Evolutionary conservation across 2,888 invertebrate species (phyloP).

Genomic region (Drosophila setosimentum): DNA sequence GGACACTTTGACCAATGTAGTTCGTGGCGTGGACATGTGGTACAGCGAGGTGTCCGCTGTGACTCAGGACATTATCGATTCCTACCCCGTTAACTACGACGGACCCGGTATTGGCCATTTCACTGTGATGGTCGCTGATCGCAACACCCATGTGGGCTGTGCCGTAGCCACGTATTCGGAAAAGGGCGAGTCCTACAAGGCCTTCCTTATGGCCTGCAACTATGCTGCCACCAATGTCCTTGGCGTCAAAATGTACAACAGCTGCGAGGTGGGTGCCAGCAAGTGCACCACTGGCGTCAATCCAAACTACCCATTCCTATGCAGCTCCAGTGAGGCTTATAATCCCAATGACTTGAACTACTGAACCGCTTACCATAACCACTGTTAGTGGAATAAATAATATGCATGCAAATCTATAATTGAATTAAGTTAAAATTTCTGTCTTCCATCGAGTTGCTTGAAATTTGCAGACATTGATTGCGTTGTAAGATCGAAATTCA

Average conservation of each 20-base stretch:
- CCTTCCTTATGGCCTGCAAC: conserved; percentile 74
- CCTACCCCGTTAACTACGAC: conserved; percentile 59
- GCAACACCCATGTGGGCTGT: conserved; percentile 74
- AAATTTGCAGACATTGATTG: neutral
- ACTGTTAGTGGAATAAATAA: neutral
- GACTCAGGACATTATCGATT: conserved; percentile 48
- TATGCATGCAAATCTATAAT: neutral
- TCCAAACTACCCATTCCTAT: conserved; percentile 56
- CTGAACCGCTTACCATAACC: neutral
- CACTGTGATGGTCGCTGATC: conserved; percentile 75
- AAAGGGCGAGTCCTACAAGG: conserved; percentile 43
- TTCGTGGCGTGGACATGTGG: conserved; percentile 64
- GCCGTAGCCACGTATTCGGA: conserved; percentile 55
- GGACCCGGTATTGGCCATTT: conserved; percentile 76
- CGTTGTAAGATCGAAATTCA: neutral
- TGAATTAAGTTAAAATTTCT: neutral
- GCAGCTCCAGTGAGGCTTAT: conserved; percentile 53
- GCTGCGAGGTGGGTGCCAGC: conserved; percentile 58
- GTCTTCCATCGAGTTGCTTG: neutral
- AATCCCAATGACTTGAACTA: conserved; percentile 67
- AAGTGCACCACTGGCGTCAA: conserved; percentile 70
- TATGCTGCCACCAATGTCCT: conserved; percentile 75
- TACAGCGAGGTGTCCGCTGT: conserved; percentile 62
- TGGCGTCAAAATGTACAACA: conserved; percentile 56
- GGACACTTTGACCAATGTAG: neutral